Conservation (phyloP, 2,797 vertebrate species). For the Aselliscus stoliczkanus region DNA sequence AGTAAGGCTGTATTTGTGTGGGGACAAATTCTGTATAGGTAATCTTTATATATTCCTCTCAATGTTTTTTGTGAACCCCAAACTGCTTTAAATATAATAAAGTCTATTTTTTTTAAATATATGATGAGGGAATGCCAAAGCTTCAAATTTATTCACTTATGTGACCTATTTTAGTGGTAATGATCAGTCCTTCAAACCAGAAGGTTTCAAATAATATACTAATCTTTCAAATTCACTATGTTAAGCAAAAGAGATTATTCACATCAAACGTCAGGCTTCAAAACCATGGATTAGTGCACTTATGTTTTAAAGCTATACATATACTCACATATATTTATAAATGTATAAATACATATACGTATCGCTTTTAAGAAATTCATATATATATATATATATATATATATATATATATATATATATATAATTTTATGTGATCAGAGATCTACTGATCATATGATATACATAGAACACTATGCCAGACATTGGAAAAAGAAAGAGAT, state of each 20-base stretch:
- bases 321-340: fast-evolving
- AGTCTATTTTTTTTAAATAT: neutral
- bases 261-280: neutral
- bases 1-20: neutral
- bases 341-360: neutral
- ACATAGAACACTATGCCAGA: neutral
- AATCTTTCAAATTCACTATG: neutral
- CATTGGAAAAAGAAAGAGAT: neutral
- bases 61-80: neutral
- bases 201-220: neutral
- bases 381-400: neutral
- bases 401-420: fast-evolving
- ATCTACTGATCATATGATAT: neutral
- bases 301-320: neutral
- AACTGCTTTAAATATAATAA: neutral
- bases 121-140: neutral
- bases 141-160: neutral
- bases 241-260: neutral
- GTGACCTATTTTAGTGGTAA: neutral
- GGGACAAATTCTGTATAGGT: fast-evolving
- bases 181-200: neutral
- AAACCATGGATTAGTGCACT: neutral
- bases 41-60: neutral
- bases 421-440: neutral
- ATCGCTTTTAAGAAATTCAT: neutral